Evolutionary conservation across 2,113 vertebrate species (phyloP).

Genomic region (Thymallus thymallus): DNA sequence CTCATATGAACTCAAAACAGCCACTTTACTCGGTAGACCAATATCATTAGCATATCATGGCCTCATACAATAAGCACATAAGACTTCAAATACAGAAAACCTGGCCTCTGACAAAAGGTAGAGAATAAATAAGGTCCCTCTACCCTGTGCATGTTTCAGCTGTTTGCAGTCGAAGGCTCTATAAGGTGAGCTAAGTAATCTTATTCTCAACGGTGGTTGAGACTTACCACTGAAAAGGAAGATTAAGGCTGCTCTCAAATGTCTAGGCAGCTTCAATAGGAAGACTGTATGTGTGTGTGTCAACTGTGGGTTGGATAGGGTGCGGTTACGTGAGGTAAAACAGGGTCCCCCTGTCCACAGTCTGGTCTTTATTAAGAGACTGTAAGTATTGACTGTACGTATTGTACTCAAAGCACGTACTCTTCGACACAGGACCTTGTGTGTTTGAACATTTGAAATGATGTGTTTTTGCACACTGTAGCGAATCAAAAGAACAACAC

Average conservation of each 20-base stretch:
- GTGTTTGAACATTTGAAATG: neutral
- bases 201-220: neutral
- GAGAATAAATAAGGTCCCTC: neutral
- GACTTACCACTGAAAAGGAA: neutral
- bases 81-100: neutral
- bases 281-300: constrained; percentile 7
- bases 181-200: neutral
- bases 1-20: no score
- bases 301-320: neutral
- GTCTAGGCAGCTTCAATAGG: neutral
- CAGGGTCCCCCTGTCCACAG: neutral
- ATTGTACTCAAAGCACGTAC: neutral
- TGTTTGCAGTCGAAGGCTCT: neutral
- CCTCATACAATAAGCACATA: no score
- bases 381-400: neutral
- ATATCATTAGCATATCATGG: no score
- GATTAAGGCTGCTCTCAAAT: neutral
- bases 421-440: neutral
- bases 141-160: neutral
- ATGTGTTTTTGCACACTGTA: no score
- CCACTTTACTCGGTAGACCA: no score
- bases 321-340: neutral
- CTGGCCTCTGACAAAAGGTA: neutral
- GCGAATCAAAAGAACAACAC: no score
- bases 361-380: neutral